These are phyloP conservation scores for Drosophila bunnanda DNA, from an alignment of 2,888 invertebrate species.

Conservation along the genomic window DNA sequence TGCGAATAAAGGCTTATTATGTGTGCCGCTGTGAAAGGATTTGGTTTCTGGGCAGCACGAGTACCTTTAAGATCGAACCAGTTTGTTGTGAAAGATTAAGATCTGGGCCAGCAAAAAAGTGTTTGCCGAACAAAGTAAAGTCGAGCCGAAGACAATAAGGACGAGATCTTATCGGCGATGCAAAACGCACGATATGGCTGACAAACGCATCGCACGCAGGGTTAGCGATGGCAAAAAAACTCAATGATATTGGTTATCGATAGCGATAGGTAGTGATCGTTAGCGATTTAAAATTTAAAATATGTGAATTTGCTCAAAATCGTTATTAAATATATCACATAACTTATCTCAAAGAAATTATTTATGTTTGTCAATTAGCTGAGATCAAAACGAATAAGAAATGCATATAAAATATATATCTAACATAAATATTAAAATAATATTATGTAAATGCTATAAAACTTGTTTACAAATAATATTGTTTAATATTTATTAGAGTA, in stretches of 20 bases:
- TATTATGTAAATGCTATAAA: neutral
- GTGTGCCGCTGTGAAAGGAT: constrained; percentile 51
- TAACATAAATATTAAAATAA: neutral
- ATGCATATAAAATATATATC: neutral
- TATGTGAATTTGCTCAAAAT: too few species aligned
- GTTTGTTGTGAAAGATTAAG: constrained; percentile 44
- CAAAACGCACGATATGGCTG: constrained; percentile 65
- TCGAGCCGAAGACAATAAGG: constrained; percentile 39
- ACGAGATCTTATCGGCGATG: constrained; percentile 36
- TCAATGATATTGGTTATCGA: neutral
- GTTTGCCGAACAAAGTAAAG: constrained; percentile 64
- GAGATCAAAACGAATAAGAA: neutral
- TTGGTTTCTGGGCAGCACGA: constrained; percentile 6
- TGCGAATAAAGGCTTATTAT: constrained; percentile 55
- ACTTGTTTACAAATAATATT: neutral
- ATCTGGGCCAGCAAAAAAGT: constrained; percentile 52
- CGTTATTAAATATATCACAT: too few species aligned
- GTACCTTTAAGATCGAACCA: constrained; percentile 40
- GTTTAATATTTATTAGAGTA: neutral
- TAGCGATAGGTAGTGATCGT: neutral
- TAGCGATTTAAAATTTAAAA: neutral
- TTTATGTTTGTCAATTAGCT: neutral
- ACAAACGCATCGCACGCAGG: constrained; percentile 13
- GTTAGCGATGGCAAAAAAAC: neutral
- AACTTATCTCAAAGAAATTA: neutral